Evolutionary conservation across 2,113 vertebrate species (phyloP), one percentile per base, ranked within the genome.

Genomic region (Hyperopisus bebe): DNA sequence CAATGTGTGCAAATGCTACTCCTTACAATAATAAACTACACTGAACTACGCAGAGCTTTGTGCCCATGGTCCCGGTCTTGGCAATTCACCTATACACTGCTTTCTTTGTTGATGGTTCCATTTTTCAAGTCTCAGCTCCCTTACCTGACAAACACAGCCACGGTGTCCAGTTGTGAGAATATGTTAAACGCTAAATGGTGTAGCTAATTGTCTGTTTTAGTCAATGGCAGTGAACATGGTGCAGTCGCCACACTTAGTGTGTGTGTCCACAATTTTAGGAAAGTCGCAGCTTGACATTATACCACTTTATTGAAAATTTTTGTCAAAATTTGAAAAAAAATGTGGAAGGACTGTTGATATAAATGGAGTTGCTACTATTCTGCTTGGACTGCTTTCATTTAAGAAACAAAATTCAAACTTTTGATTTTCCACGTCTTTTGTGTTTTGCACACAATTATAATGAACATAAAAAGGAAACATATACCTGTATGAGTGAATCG

Each of bases 151-250:
- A 92, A 94, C 91, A 92, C 91, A 92, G 92, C 91, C 87, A 87
- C 89, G 90, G 90, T 92, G 87, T 90, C 88, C 91, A 90, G 89
- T 91, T 87, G 86, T 88, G 90, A 92, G 92, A 93, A 89, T 92
- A 86, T 90, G 91, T 90, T 91, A 91, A 91, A 92, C 89, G 90
- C 86, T 90, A 89, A 70, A 80, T 84, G 88, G 88, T 39, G 80
- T 87, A 91, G 91, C 94, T 95, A 94, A 94, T 94, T 95, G 94
- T 95, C 91, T 92, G 91, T 94, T 94, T 92, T 91, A 90, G 88
- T 93, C 94, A 95, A 92, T 94, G 95, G 92, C 93, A 94, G 91
- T 91, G 47, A 80, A 50, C 50, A 42, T 51, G 88, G 82, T 62
- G 24, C 88, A 88, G 92, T 94, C 93, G 93, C 90, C 51, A 89